phyloP scores from a whole-genome alignment of 2,888 invertebrate genomes.

The Idaea aversata region DNA sequence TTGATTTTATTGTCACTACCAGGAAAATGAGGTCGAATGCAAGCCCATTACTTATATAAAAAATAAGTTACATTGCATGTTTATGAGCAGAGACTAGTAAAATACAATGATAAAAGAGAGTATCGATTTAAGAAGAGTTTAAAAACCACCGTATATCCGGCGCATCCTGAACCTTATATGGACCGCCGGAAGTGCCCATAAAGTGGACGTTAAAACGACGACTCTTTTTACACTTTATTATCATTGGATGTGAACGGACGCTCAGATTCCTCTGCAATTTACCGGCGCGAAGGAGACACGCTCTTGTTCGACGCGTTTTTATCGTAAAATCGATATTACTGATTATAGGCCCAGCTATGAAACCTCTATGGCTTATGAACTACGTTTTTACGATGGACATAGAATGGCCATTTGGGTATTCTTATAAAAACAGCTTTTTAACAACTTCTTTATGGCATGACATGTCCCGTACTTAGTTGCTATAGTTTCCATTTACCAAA shows the following conservation, averaged over 20 bases:
- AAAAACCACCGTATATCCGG: slow-evolving; percentile 64
- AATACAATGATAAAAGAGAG: slow-evolving; percentile 46
- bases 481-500: slow-evolving; percentile 23
- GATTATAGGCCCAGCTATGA: slow-evolving; percentile 61
- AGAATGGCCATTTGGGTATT: slow-evolving; percentile 48
- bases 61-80: neutral
- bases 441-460: slow-evolving; percentile 28
- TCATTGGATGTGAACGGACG: slow-evolving; percentile 77
- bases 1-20: neutral
- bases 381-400: slow-evolving; percentile 62
- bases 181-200: slow-evolving; percentile 72
- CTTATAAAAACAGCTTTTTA: slow-evolving; percentile 28
- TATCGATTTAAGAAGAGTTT: slow-evolving; percentile 59
- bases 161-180: slow-evolving; percentile 67
- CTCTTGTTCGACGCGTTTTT: slow-evolving; percentile 62
- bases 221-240: slow-evolving; percentile 80
- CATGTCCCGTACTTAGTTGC: slow-evolving; percentile 16
- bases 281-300: slow-evolving; percentile 60
- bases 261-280: slow-evolving; percentile 76
- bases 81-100: slow-evolving; percentile 12
- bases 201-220: slow-evolving; percentile 77
- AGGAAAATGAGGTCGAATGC: neutral
- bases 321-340: slow-evolving; percentile 74
- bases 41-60: neutral
- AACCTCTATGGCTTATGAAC: slow-evolving; percentile 67